Base-by-base conservation (phyloP, 2,113 vertebrate species). In the Brachypodius melanocephalos region DNA sequence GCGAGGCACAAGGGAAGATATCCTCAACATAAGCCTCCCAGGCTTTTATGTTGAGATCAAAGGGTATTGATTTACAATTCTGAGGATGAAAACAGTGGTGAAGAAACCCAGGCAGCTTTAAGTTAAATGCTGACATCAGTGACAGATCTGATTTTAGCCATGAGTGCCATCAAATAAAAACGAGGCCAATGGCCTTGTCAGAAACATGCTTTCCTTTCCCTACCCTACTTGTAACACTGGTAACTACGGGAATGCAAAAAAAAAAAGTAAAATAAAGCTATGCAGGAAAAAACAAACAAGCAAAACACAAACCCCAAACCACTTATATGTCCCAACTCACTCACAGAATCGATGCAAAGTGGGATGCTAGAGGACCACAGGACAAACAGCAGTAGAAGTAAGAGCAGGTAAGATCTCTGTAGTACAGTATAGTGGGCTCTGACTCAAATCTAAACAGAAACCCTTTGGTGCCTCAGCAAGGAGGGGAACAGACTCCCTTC, bases 41-140 rank as follows among this genome's bases (percentile, higher is more conserved):
- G 55, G 42, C 90, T 93, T 95, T 96, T 91, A 89, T 80, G 63
- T 80, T 91, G 45, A 91, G 87, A 96, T 95, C 68, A 95, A 93
- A 86, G 59, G 45, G 34, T 76, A 89, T 48, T 81, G 92, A 94
- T 95, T 93, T 84, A 89, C 55, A 85, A 34, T 87, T 93, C 74
- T 78, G 69, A 85, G 73, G 38, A 91, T 52, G 34, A 91, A 93
- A 62, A 86, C 63, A 69, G 58, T 19, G 25, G 49, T 42, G 73
- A 89, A 69, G 34, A 74, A 80, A 66, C 8, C 6, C 25, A 36
- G n/a, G 74, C 57, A 61, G 51, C 17, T 91, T 84, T 36, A 87
- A 61, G 12, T 40, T 40, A 88, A 73, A 46, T 46, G 77, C 34
- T 55, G 51, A 88, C 46, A 77, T 46, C 51, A 63, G 43, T 74